phyloP scores from a whole-genome alignment of 2,113 vertebrate genomes.

The Xyrauchen texanus region DNA sequence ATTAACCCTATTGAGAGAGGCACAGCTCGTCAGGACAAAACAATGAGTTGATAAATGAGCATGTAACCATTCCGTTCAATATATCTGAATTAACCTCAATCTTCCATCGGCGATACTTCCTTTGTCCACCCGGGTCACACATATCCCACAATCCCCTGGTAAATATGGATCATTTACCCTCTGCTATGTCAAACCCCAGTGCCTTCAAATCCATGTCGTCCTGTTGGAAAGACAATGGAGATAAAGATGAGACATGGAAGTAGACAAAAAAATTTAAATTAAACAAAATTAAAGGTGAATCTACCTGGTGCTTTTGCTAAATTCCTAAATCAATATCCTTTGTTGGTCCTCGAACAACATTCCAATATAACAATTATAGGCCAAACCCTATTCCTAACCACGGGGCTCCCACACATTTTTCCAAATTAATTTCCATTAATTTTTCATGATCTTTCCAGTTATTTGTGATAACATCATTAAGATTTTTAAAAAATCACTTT shows the following conservation, averaged over 20 bases:
- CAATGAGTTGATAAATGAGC: neutral
- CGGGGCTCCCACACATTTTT: too few relatives aligned
- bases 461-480: too few relatives aligned
- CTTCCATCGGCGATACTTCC: conserved; percentile 95
- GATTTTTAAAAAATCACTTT: too few relatives aligned
- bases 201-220: conserved; percentile 95
- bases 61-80: conserved; percentile 13
- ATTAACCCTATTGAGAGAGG: conserved; percentile 82
- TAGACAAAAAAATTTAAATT: neutral
- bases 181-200: conserved; percentile 94
- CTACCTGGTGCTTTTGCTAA: too few relatives aligned
- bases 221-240: conserved; percentile 67
- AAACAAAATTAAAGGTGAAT: neutral
- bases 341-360: too few relatives aligned
- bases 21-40: conserved; percentile 17
- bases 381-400: too few relatives aligned
- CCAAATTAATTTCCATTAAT: too few relatives aligned
- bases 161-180: conserved; percentile 93
- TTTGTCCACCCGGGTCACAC: conserved; percentile 96
- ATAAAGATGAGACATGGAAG: too few relatives aligned
- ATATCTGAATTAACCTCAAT: conserved; percentile 79
- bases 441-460: too few relatives aligned
- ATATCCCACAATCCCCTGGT: conserved; percentile 94
- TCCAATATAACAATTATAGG: too few relatives aligned
- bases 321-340: too few relatives aligned